Evolutionary conservation across 2,113 vertebrate genomes (phyloP), one percentile per base, ranked within the genome.

Genomic region (Copsychus sechellarum): DNA sequence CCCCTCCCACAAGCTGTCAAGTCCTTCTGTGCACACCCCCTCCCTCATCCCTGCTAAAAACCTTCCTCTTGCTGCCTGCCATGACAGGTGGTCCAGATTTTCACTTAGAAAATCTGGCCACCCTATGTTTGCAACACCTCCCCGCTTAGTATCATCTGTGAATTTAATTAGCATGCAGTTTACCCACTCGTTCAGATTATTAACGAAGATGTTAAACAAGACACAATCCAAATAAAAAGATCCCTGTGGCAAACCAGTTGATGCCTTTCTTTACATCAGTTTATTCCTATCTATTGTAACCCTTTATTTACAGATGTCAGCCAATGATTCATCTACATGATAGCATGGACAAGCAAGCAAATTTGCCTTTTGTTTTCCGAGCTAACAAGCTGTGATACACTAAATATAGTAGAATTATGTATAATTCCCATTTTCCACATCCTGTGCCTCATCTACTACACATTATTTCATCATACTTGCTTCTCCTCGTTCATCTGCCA

Each of bases 161-260:
- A 97, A 98, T 97, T 97, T 97, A 97, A 98, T 98, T 98, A 98
- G 93, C 95, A 96, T 91, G 78, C 95, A 64, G 45, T 96, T 94
- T 97, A 97, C 94, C 93, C 89, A 92, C 97, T 95, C 85, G 6
- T 97, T 93, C 88, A 73, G 97, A 96, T 97, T 97, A 95, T 97
- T 98, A 97, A 97, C 96, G 90, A 97, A 97, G 97, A 98, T 86
- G 96, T 97, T 96, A 96, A 96, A 95, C 93, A 97, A 96, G 94
- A 96, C 45, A 89, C 78, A 96, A 64, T 67, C 93, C 70, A 94
- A 97, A 96, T 90, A 94, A 92, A 93, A 93, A 81, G 70, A 96
- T 94, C 74, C 51, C 80, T 47, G 17, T 89, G 77, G 81, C 89
- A 95, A 97, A 92, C 51, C 66, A 89, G 81, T 36, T 85, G 78